Evolutionary conservation across 2,113 vertebrate species (phyloP).

Genomic region (Pterophyllum scalare): DNA sequence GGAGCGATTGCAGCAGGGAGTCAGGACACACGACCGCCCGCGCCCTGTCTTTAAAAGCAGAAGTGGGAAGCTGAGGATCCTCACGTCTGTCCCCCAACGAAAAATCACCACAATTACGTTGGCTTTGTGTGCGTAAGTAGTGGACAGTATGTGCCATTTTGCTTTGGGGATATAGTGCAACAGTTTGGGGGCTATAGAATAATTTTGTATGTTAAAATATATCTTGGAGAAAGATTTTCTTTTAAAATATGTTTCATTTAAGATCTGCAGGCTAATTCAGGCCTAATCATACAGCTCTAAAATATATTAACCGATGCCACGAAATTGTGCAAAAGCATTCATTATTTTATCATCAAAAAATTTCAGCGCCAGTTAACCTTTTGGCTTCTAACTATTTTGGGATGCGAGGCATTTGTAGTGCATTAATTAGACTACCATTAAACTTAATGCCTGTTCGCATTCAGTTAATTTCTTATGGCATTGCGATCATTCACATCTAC

Average conservation of each 20-base stretch:
- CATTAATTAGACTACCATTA: slow-evolving; percentile 40
- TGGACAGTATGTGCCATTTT: background rate
- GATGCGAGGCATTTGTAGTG: background rate
- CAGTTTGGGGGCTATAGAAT: background rate
- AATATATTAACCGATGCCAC: background rate
- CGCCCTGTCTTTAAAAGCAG: background rate
- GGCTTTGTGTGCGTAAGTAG: background rate
- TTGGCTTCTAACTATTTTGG: slow-evolving; percentile 30
- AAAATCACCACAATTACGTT: background rate
- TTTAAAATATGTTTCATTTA: background rate
- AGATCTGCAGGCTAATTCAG: background rate
- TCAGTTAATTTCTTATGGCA: slow-evolving; percentile 71
- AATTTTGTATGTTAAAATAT: background rate
- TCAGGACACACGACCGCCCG: background rate
- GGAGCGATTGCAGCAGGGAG: background rate
- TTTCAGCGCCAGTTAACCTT: background rate
- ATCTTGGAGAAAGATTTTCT: background rate
- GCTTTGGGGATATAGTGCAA: background rate
- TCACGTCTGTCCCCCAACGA: background rate
- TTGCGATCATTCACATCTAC: slow-evolving; percentile 71
- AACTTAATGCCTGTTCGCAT: slow-evolving; percentile 59
- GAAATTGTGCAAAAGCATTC: background rate
- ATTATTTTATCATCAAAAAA: slow-evolving; percentile 40
- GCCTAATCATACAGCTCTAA: background rate
- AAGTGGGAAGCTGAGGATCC: background rate